Base-by-base conservation (phyloP, 2,113 vertebrate genomes). In the Chaenocephalus aceratus region DNA sequence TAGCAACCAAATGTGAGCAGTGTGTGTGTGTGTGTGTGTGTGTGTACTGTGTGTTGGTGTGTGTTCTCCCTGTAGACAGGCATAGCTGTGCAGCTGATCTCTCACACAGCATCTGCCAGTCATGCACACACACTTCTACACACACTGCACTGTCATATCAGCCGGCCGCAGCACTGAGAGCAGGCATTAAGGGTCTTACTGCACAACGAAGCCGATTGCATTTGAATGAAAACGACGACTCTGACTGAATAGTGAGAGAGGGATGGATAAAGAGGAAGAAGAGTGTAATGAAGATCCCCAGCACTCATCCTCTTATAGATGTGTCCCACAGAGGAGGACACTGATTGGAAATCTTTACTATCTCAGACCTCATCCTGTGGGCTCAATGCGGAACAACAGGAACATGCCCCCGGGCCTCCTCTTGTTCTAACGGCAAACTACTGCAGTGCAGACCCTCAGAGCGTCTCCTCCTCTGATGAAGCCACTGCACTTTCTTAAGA, bases 151-250 rank as follows among this genome's bases (percentile, higher is more conserved):
- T 3, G 60, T 63, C 46, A 74, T 56, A 54, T 64, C 30, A 53
- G 74, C 75, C 61, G 72, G 48, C 60, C 12, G 5, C 66, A 21
- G 62, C 60, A 14, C 6, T 26, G 12, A 8, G 6, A 59, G 78
- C 65, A 45, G 73, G 63, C 70, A 52, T 82, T 78, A 78, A 79
- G 75, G 62, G 61, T 79, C 71, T 81, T 84, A 71, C 62, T 63
- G 67, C 41, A 48, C 56, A 79, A 69, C 58, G 62, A 75, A 72
- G 74, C 74, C 59, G n/a, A n/a, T n/a, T n/a, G n/a, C n/a, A n/a
- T n/a, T n/a, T n/a, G n/a, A n/a, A n/a, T n/a, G n/a, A n/a, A n/a
- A n/a, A n/a, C n/a, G n/a, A n/a, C n/a, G n/a, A n/a, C n/a, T 71
- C 10, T 14, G 56, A 46, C 51, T 58, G 65, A 45, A 18, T 48